phyloP scores from a whole-genome alignment of 2,797 vertebrate species.

The Falco biarmicus region DNA sequence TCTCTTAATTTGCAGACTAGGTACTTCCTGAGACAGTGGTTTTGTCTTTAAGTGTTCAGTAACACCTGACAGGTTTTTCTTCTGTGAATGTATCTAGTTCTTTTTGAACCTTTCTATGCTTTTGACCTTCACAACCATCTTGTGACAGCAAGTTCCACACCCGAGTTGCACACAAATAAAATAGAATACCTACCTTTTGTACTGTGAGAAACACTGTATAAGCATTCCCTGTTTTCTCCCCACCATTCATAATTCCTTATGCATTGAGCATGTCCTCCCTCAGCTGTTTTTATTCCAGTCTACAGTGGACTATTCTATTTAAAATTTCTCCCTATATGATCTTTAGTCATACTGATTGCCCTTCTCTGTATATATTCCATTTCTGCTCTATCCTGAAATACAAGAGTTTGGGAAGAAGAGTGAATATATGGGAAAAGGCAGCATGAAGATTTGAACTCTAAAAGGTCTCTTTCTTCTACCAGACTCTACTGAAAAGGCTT shows the following conservation, averaged over 20 bases:
- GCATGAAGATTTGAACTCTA: not conserved
- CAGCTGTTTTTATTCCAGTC: not conserved
- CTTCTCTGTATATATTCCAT: not conserved
- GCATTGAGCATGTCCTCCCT: not conserved
- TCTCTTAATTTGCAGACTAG: not conserved
- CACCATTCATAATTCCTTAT: not conserved
- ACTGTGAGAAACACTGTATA: not conserved
- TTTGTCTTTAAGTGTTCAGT: not conserved
- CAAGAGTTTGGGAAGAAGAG: not conserved
- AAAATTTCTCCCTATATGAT: not conserved
- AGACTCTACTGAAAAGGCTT: not conserved
- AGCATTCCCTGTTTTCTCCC: not conserved
- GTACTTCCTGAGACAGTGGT: not conserved
- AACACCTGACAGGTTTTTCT: not conserved
- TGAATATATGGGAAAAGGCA: not conserved
- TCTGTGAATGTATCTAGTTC: not conserved
- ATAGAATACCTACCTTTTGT: not conserved
- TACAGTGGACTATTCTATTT: not conserved
- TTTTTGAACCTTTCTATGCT: not conserved
- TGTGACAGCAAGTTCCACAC: not conserved
- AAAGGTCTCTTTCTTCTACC: not conserved
- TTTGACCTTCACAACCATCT: not conserved
- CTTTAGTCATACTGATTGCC: not conserved
- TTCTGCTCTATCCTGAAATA: not conserved
- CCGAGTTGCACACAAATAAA: not conserved